These are phyloP conservation scores for Mola mola DNA, from an alignment of 2,113 vertebrate species.

Conservation along the genomic window DNA sequence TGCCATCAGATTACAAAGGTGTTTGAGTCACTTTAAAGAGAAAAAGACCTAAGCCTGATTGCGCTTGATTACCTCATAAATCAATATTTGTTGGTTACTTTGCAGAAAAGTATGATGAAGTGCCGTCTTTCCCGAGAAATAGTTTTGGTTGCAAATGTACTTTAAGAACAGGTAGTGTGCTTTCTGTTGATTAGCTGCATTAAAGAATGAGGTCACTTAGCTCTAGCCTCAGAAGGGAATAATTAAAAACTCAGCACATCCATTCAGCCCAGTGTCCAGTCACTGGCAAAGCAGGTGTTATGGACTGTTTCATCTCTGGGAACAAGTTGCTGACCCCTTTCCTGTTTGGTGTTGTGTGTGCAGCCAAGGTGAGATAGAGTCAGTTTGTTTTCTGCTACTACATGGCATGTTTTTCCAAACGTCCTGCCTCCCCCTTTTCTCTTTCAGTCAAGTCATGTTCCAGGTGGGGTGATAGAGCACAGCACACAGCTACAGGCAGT, in stretches of 20 bases:
- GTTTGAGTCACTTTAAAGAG: slow-evolving; percentile 58
- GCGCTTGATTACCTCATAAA: slow-evolving; percentile 42
- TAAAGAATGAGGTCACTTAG: slow-evolving; percentile 26
- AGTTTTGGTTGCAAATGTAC: slow-evolving; percentile 3
- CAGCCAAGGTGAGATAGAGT: slow-evolving; percentile 49
- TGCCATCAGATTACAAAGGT: slow-evolving; percentile 71
- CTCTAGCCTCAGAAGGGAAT: slow-evolving; percentile 20
- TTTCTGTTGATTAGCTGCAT: slow-evolving; percentile 39
- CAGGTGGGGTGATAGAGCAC: slow-evolving; percentile 75
- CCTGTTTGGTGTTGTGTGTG: slow-evolving; percentile 76
- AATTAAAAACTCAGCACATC: slow-evolving; percentile 44
- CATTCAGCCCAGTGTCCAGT: slow-evolving; percentile 28
- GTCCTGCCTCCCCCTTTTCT: slow-evolving; percentile 35
- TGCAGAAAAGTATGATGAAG: slow-evolving; percentile 20
- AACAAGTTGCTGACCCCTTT: slow-evolving; percentile 78
- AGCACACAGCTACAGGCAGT: slow-evolving; percentile 59
- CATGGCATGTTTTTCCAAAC: slow-evolving; percentile 75
- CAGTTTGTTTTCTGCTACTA: slow-evolving; percentile 61
- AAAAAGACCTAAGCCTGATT: slow-evolving; percentile 54
- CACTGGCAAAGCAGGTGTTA: slow-evolving; percentile 70
- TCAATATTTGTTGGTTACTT: slow-evolving; percentile 43
- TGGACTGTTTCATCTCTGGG: slow-evolving; percentile 73
- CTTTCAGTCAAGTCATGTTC: slow-evolving; percentile 62
- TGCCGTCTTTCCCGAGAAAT: slow-evolving; percentile 11
- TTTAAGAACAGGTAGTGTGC: slow-evolving; percentile 9